Percentiles rank a stretch among this genome's conserved stretches.
These are phyloP conservation scores for Diarsia mendica DNA, from an alignment of 2,888 invertebrate genomes.

Conservation along the genomic window DNA sequence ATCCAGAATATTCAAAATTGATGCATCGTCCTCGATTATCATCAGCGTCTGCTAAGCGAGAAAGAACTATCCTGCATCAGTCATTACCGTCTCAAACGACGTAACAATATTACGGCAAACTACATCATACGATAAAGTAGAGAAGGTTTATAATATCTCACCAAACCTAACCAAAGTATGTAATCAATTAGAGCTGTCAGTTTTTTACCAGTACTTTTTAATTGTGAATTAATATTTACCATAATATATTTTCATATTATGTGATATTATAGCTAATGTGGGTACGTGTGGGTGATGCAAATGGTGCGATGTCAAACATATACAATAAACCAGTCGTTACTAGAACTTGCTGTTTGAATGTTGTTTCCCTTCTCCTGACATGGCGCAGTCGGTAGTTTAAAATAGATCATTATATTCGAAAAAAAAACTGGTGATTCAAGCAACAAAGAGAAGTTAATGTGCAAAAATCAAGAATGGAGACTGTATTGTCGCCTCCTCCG, in stretches of 20 bases:
- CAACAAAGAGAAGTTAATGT: no score
- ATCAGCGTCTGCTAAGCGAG: neutral
- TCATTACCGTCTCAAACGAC: conserved; percentile 8
- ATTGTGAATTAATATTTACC: neutral
- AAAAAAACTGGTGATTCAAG: no score
- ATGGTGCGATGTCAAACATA: no score
- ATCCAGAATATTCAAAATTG: neutral
- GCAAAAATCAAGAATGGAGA: no score
- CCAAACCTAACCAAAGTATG: neutral
- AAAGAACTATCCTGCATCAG: conserved; percentile 4
- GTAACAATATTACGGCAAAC: neutral
- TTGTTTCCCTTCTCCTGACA: no score
- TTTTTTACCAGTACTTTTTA: neutral
- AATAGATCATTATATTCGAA: no score
- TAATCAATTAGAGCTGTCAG: neutral
- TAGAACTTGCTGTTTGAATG: no score
- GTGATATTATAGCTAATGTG: no score
- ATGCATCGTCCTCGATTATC: neutral
- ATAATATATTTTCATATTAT: neutral
- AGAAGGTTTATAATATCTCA: conserved; percentile 10
- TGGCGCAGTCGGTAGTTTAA: no score
- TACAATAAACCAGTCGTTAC: no score
- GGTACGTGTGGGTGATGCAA: no score
- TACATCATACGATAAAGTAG: neutral
- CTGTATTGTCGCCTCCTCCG: no score